Evolutionary conservation across 2,113 vertebrate species (phyloP).

Genomic region (Muntiacus muntjak): DNA sequence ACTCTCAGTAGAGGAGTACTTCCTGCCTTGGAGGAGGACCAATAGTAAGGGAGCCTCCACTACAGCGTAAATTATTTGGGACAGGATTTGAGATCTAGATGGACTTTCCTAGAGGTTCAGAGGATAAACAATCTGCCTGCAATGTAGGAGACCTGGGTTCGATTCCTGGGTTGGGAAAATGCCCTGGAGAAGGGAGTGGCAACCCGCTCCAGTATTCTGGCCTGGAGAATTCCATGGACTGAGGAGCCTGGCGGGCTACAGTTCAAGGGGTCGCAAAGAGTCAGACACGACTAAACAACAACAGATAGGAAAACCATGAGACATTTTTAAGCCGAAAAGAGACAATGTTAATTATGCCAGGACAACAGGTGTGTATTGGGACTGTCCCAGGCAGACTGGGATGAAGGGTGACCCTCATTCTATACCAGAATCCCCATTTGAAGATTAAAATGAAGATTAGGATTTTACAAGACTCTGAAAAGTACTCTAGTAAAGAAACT

Average conservation of each 20-base stretch:
- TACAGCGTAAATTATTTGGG: background rate
- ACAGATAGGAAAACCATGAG: background rate
- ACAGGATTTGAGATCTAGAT: background rate
- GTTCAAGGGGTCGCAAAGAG: background rate
- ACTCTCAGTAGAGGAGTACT: background rate
- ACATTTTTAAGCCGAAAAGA: background rate
- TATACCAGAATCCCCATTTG: background rate
- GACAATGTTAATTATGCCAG: background rate
- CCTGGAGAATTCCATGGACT: background rate
- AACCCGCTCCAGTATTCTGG: background rate
- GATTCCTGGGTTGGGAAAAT: background rate
- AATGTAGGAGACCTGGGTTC: background rate
- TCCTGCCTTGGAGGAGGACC: background rate
- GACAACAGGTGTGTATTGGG: background rate
- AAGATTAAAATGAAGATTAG: background rate
- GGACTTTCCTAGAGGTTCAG: background rate
- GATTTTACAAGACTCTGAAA: background rate
- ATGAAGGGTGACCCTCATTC: background rate
- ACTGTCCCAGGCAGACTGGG: background rate
- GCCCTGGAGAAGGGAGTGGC: background rate
- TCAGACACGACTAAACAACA: background rate
- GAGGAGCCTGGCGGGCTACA: background rate
- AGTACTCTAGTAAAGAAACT: background rate
- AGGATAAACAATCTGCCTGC: fast-evolving
- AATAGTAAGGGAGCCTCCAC: background rate